A percentile compares a stretch with the other conserved stretches of the same genome.
Evolutionary conservation across 1,140 invertebrate genomes (phyloP).

Genomic region (Cephus cinctus): DNA sequence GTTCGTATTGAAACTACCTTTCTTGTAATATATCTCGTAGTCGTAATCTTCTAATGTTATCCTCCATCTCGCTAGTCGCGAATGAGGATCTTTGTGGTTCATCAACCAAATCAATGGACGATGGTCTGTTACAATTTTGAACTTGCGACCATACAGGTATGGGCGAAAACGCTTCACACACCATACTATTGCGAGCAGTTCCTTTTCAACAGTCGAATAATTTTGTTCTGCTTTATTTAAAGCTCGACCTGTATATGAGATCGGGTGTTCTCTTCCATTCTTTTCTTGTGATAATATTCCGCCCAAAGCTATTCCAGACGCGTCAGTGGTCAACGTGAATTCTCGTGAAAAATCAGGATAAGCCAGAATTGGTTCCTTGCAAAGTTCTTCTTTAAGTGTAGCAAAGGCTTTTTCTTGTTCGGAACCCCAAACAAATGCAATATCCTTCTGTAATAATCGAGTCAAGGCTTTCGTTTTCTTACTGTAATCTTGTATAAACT

Average conservation of each 20-base stretch:
- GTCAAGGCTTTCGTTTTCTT: too few relatives aligned
- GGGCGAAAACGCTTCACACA: slow-evolving; percentile 49
- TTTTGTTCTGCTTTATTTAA: slow-evolving; percentile 36
- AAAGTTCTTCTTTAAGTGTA: too few relatives aligned
- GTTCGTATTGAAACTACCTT: too few relatives aligned
- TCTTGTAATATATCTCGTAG: slow-evolving; percentile 34
- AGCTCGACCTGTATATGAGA: slow-evolving; percentile 23
- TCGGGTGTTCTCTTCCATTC: slow-evolving; percentile 20
- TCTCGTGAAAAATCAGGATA: slow-evolving; percentile 27
- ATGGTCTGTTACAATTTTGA: slow-evolving; percentile 57
- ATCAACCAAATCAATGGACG: slow-evolving; percentile 53
- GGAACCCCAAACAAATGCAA: too few relatives aligned
- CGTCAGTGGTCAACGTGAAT: slow-evolving; percentile 33
- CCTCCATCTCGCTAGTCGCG: slow-evolving; percentile 31
- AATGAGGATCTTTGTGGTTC: slow-evolving; percentile 45
- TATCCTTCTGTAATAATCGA: too few relatives aligned
- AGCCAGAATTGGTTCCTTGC: slow-evolving; percentile 27
- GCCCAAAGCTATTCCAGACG: slow-evolving; percentile 21
- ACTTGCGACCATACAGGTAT: slow-evolving; percentile 53
- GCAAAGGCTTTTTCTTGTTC: too few relatives aligned
- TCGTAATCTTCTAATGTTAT: slow-evolving; percentile 38
- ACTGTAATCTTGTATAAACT: too few relatives aligned
- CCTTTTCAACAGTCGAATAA: slow-evolving; percentile 26
- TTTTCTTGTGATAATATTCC: slow-evolving; percentile 25
- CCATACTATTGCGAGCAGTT: slow-evolving; percentile 34